Evolutionary conservation across 2,888 invertebrate genomes (phyloP), one percentile per base, ranked within the genome.

Genomic region (Pyrgus malvae): DNA sequence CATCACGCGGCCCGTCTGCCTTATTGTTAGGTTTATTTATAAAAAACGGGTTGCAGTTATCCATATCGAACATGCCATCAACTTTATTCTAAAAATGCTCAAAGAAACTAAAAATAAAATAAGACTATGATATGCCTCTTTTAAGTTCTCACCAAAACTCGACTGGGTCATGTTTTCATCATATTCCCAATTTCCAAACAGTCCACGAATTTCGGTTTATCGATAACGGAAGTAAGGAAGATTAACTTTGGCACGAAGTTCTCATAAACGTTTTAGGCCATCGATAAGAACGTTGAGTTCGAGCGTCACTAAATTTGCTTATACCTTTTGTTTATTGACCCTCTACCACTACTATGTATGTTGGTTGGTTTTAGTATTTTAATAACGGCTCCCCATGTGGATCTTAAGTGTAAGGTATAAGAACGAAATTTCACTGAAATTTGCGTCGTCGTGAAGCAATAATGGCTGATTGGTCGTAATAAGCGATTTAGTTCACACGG

Each of bases 211-310:
- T 80, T 78, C 72, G 72, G 79, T 80, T 83, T 82, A 83, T 84
- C 84, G 83, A 76, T 76, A 78, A 66, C 84, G 87, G 85, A 86
- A 87, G 78, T 66, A 68, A 49, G 66, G 71, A 70, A 81, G 84
- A 86, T 85, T 85, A 83, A 74, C 76, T 73, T 68, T 66, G 78
- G 76, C 85, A 83, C 84, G 84, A 85, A 80, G 79, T 78, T 71
- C 85, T 82, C 80, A 81, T 81, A 83, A 82, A 80, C 80, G 74
- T 81, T 83, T 76, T 73, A 76, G 80, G 79, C 68, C 76, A 76
- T 72, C 80, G 81, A 80, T 83, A 81, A 78, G 73, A 67, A 61
- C 54, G 46, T 58, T 56, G 45, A 53, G 48, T 57, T 45, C 57
- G 61, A 56, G 50, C 62, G 55, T 64, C 66, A 59, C 61, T 64